phyloP scores from a whole-genome alignment of 23 tunicate genomes.

The Aplidium turbinatum region DNA sequence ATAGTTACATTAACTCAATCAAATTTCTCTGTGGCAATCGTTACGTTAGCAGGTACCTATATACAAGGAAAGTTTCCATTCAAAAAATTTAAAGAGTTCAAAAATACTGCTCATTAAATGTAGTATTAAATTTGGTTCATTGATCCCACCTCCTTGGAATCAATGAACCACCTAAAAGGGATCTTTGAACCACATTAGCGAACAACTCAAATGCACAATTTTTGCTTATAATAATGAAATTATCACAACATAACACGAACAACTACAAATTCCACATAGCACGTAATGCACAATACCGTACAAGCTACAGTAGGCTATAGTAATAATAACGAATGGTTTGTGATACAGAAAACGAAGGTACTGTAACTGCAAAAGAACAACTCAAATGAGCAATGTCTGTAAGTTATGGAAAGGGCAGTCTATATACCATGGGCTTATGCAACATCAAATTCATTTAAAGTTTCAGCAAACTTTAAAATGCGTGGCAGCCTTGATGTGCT shows the following conservation, averaged over 20 bases:
- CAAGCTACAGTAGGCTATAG: background rate
- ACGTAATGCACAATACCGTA: background rate
- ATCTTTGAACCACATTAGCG: constrained; percentile 3
- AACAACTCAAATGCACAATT: too few species aligned
- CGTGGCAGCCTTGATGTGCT: constrained; percentile 22
- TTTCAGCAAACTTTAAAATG: constrained; percentile 13
- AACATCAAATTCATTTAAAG: constrained; percentile 14
- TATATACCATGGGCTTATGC: background rate
- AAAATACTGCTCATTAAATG: background rate
- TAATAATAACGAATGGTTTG: too few species aligned
- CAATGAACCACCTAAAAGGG: constrained; percentile 2
- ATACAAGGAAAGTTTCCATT: too few species aligned
- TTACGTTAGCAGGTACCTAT: too few species aligned
- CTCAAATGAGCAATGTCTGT: background rate
- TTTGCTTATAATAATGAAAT: too few species aligned
- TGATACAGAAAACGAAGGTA: background rate
- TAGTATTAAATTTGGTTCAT: background rate
- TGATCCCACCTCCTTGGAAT: constrained; percentile 4
- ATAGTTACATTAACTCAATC: too few species aligned
- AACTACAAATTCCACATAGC: background rate
- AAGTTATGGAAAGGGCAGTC: too few species aligned
- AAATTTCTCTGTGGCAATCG: too few species aligned
- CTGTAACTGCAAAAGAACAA: background rate
- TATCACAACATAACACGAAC: too few species aligned
- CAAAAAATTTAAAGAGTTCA: constrained; percentile 4